Evolutionary conservation across 2,888 invertebrate genomes (phyloP), one percentile per base, ranked within the genome.

Genomic region (Drosophila kambysellisi): DNA sequence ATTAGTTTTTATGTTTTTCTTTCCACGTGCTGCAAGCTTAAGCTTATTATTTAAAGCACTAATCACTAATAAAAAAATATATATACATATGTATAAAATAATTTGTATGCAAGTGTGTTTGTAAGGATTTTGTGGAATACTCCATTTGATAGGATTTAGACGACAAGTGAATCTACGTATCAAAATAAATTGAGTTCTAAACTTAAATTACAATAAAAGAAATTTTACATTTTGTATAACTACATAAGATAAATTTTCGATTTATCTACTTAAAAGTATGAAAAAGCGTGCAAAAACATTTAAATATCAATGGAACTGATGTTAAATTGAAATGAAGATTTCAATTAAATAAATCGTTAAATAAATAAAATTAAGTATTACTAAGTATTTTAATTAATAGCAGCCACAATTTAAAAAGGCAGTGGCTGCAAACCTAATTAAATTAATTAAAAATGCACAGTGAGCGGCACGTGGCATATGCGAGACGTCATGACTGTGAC

Each of bases 391-490:
- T n/a, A 41, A 41, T 3, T 7, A 32, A 32, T n/a, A 15, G 41
- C n/a, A 8, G 4, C 11, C 1, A 17, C 35, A 11, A 25, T n/a
- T 46, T n/a, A 5, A 58, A 15, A 11, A 43, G 37, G 29, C 48
- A 53, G 35, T 12, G 39, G n/a, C 6, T 46, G 25, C 53, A 70
- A 70, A 53, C 50, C 46, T 70, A 68, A 79, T 82, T 82, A 72
- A 82, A 72, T 80, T 68, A 74, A 68, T 74, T 66, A 54, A 39
- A 70, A 75, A 67, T 70, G 39, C 50, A 25, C 30, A 48, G 46
- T 11, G 33, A 29, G 43, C 7, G 9, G 17, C 11, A 62, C 29
- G 30, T 39, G 58, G 75, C 70, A 61, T 70, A 70, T 65, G 43
- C 56, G 51, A 46, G 63, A 76, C 72, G 76, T 60, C 75, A 66